Base-by-base conservation (phyloP, 1,140 invertebrate species). In the Stegodyphus mimosarum region DNA sequence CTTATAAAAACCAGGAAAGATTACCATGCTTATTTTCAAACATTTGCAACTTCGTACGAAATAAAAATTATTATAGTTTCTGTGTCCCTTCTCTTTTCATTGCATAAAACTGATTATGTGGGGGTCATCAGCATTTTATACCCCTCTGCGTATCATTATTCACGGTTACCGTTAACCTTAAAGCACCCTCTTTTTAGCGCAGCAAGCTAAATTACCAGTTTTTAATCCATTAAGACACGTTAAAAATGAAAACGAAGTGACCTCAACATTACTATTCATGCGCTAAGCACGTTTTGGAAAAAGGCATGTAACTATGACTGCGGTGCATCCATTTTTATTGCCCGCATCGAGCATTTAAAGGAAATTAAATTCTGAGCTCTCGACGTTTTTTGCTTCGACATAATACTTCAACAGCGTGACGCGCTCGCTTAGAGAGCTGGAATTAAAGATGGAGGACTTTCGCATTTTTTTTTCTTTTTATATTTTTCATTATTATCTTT, bases 211-310 rank as follows among this genome's bases (percentile, higher is more conserved):
- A 78, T 69, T 51, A 69, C 76, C 60, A n/a, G 76, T 78, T 69
- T 78, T 66, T 78, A 78, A 78, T 78, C 76, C 76, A 78, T 78
- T 78, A 78, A 17, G 50, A 17, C 51, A 49, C 66, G 51, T 78
- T 78, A 69, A 78, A 78, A 78, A 78, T 69, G 51, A 69, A 78
- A 78, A 78, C 48, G 49, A 69, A n/a, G 17, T 13, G 6, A 50
- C 66, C 17, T 49, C 66, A 5, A 18, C 51, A 48, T 15, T 52
- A 78, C 15, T 49, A 10, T 7, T 7, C 0, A 49, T 17, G 13
- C 13, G 7, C 50, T n/a, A 48, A 15, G 33, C 15, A 71, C 69
- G 69, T 73, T n/a, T 15, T 4, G 15, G 67, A 67, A 69, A 78
- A 48, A 33, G 6, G 13, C 33, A 10, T 49, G 33, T 71, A 78